Evolutionary conservation across 2,797 vertebrate species (phyloP).

Genomic region (Phaenicophaeus curvirostris): DNA sequence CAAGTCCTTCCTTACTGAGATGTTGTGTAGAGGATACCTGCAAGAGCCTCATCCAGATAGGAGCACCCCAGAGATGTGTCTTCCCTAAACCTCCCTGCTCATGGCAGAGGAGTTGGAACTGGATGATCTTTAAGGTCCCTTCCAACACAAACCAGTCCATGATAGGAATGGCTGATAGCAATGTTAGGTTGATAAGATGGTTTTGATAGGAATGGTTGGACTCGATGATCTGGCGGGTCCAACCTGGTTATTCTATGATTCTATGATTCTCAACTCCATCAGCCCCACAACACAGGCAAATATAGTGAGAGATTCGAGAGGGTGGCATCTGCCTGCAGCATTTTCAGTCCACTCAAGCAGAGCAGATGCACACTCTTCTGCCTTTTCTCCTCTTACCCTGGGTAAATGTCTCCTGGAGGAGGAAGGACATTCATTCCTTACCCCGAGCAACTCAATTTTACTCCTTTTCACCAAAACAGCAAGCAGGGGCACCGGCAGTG

Average conservation of each 20-base stretch:
- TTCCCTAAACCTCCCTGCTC: neutral
- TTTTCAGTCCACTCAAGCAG: neutral
- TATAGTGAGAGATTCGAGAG: accelerated
- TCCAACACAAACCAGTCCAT: too few species aligned
- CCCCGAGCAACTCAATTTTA: neutral
- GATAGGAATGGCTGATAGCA: too few species aligned
- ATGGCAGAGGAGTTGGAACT: too few species aligned
- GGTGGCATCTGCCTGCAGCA: neutral
- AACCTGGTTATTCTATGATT: too few species aligned
- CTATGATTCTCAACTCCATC: neutral
- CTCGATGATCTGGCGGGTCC: too few species aligned
- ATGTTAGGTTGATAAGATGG: too few species aligned
- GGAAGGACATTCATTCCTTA: neutral
- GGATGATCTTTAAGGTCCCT: too few species aligned
- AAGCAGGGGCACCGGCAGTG: neutral
- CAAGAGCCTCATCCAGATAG: neutral
- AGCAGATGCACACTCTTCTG: neutral
- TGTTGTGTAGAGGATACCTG: accelerated
- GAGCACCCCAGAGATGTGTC: neutral
- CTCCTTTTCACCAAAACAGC: accelerated
- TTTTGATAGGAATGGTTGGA: too few species aligned
- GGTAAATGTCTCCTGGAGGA: neutral
- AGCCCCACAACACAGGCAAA: accelerated
- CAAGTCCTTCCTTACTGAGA: neutral
- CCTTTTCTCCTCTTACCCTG: neutral